Evolutionary conservation across 2,113 vertebrate genomes (phyloP).

Genomic region (Gorsachius goisagi): DNA sequence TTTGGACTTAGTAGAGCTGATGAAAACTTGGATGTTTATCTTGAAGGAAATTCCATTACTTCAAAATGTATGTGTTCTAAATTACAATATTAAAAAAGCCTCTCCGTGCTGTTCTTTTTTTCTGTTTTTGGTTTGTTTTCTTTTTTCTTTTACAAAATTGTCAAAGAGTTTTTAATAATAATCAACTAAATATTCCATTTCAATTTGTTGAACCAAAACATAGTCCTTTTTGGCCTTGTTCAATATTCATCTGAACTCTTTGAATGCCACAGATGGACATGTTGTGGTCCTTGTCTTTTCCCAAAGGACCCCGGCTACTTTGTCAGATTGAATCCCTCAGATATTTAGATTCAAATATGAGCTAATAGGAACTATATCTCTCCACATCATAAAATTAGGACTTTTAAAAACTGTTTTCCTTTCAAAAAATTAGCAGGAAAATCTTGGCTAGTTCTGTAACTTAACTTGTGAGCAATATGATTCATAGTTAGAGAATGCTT

Average conservation of each 20-base stretch:
- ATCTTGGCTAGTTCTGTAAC: not conserved
- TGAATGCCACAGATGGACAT: not conserved
- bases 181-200: not conserved
- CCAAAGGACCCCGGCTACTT: not conserved
- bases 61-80: not conserved
- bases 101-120: not conserved
- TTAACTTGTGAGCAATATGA: not conserved
- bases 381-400: not conserved
- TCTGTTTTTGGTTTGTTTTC: not conserved
- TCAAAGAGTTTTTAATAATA: not conserved
- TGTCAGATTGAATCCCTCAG: not conserved
- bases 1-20: not conserved
- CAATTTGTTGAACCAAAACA: not conserved
- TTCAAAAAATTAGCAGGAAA: not conserved
- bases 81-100: not conserved
- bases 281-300: not conserved
- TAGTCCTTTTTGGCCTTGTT: not conserved
- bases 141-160: not conserved
- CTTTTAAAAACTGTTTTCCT: not conserved
- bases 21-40: not conserved
- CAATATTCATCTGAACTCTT: not conserved
- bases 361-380: not conserved
- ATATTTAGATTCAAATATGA: not conserved
- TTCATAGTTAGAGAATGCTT: constrained; percentile 37
- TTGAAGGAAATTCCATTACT: not conserved